Base-by-base conservation (phyloP, 2,888 invertebrate species). In the Cryptocephalus primarius region DNA sequence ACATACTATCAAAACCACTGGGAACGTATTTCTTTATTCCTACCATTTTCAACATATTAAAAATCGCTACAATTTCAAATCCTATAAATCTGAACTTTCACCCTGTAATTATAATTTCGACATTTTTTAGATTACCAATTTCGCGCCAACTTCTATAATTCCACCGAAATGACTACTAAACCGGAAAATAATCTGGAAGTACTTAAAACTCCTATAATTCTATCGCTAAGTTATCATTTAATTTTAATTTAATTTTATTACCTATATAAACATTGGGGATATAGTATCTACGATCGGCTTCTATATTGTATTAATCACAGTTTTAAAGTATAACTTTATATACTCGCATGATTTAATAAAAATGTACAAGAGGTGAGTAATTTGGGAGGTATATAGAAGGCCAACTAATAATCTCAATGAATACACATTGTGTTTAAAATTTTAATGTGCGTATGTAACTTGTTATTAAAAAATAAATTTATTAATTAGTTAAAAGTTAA, bases 281-380 rank as follows among this genome's bases (percentile, higher is more conserved):
- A 53, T 51, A 50, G 44, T 50, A 48, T 50, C 57, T 58, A 11
- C 58, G 53, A 60, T 51, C 52, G 52, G 48, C 47, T 50, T 22
- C 55, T 55, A 55, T 53, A 55, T 60, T 59, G 60, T 58, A 59
- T 56, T 61, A 64, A 64, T 64, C 64, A 64, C 64, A 64, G 64
- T 61, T 62, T 22, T 57, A 60, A 61, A 61, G 59, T 62, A 61
- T 59, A 58, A 44, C 40, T 41, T 55, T 44, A 43, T 51, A 53
- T 55, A 55, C 53, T 55, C 49, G 49, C 43, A 50, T 49, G 45
- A 44, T 48, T 49, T 48, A 41, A 43, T 49, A 48, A 22, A 22
- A 22, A 43, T 47, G 47, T 52, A 42, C 51, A 54, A 52, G 52
- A 49, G 45, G 50, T 48, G 45, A 46, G 42, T 49, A 51, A 54